These are phyloP conservation scores for Desmodus rotundus DNA, from an alignment of 2,113 vertebrate genomes.

Conservation along the genomic window DNA sequence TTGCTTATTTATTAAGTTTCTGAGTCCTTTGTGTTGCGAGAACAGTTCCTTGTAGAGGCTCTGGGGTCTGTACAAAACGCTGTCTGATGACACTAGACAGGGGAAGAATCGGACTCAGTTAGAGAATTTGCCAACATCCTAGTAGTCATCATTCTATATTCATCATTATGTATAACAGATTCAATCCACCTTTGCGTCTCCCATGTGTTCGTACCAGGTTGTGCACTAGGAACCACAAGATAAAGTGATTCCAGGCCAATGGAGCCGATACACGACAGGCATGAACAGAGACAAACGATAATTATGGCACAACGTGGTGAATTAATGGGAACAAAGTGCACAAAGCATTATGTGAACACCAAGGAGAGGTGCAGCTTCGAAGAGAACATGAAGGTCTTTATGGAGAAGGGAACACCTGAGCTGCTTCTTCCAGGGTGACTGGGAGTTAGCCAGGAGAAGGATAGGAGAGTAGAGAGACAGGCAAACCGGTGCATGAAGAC, in stretches of 20 bases:
- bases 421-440: not conserved
- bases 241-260: not conserved
- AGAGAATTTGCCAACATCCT: not conserved
- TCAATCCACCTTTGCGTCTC: not conserved
- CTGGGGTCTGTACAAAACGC: slow-evolving; percentile 19
- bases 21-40: slow-evolving; percentile 34
- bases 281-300: not conserved
- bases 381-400: not conserved
- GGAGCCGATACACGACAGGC: not conserved
- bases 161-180: not conserved
- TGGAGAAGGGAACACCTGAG: not conserved
- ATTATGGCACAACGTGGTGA: not conserved
- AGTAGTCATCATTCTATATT: not conserved
- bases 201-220: not conserved
- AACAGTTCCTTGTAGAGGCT: slow-evolving; percentile 40
- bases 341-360: no score
- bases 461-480: not conserved
- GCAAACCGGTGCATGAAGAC: not conserved
- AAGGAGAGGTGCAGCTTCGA: not conserved
- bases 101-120: not conserved
- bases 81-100: slow-evolving; percentile 15
- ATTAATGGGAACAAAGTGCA: not conserved
- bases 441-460: not conserved
- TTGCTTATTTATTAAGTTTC: slow-evolving; percentile 6
- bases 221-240: not conserved